Base-by-base conservation (phyloP, 2,888 invertebrate species). In the Alviniconcha strummeri region DNA sequence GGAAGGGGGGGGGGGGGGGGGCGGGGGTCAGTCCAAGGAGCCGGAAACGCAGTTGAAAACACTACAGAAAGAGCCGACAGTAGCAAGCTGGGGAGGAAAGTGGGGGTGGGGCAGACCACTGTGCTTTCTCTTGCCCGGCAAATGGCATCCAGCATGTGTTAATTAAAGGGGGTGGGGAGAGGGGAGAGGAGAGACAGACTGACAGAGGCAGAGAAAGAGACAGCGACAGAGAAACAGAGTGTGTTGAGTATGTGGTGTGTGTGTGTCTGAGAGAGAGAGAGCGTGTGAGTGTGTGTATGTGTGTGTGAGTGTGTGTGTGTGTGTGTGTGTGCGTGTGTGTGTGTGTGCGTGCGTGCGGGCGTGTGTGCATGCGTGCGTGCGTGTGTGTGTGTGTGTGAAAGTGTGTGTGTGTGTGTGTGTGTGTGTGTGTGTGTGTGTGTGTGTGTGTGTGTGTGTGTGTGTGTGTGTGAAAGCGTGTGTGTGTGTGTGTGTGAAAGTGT, bases 361-460 rank as follows among this genome's bases (percentile, higher is more conserved):
- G 36, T 64, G 15, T 52, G 57, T 64, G 64, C n/a, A 11, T 52
- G 17, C 19, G 36, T 64, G 15, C 8, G 60, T 54, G 52, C 11
- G 11, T 36, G 36, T 4, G 19, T 36, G n/a, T 79, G 60, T 79
- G 36, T 67, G 19, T 79, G 9, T 79, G 74, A 13, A 17, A 13
- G 55, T 75, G 75, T 52, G 9, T 60, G 52, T n/a, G 19, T 79
- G 52, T 67, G 60, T 79, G 52, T 67, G n/a, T 79, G 36, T n/a
- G 7, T 36, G 5, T 11, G 36, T 19, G 19, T 17, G 8, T 81
- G n/a, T 36, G 3, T 11, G 17, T 71, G 13, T 54, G 54, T 55
- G 19, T 54, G 8, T 19, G n/a, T n/a, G n/a, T 7, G 5, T 72
- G 6, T 75, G 7, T 11, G 7, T 17, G 74, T 74, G 36, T 13